A percentile compares a stretch with the other conserved stretches of the same genome.
Evolutionary conservation across 2,797 vertebrate genomes (phyloP).

Genomic region (Triplophysa bombifrons): DNA sequence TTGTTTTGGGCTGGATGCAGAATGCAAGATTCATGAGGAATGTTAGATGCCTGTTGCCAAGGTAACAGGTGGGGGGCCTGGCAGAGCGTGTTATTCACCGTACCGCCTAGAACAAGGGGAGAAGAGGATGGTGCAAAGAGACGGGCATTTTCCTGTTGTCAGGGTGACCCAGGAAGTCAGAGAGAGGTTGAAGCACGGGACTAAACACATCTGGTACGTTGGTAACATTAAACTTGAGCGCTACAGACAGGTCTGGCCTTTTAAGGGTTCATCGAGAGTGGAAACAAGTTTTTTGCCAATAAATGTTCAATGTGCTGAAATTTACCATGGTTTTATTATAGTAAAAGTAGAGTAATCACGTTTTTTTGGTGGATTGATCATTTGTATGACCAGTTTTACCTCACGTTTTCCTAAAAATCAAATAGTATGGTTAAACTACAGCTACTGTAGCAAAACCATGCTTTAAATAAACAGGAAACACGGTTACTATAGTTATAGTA

Average conservation of each 20-base stretch:
- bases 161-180: constrained; percentile 6
- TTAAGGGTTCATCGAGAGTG: background rate
- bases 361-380: no score
- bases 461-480: no score
- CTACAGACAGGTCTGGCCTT: constrained; percentile 9
- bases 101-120: background rate
- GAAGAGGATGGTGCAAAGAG: background rate
- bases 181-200: constrained; percentile 15
- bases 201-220: background rate
- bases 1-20: constrained; percentile 11
- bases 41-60: constrained; percentile 47
- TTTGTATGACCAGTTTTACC: no score
- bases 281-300: background rate
- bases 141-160: background rate
- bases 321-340: no score
- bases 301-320: background rate
- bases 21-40: constrained; percentile 9
- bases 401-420: no score
- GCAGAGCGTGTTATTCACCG: constrained; percentile 18
- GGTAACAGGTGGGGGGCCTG: constrained; percentile 51
- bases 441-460: no score
- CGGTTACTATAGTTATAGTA: no score
- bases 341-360: no score
- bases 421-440: no score
- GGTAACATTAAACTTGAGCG: constrained; percentile 8